Conservation (phyloP, 2,888 invertebrate genomes). For the Steinernema hermaphroditum region DNA sequence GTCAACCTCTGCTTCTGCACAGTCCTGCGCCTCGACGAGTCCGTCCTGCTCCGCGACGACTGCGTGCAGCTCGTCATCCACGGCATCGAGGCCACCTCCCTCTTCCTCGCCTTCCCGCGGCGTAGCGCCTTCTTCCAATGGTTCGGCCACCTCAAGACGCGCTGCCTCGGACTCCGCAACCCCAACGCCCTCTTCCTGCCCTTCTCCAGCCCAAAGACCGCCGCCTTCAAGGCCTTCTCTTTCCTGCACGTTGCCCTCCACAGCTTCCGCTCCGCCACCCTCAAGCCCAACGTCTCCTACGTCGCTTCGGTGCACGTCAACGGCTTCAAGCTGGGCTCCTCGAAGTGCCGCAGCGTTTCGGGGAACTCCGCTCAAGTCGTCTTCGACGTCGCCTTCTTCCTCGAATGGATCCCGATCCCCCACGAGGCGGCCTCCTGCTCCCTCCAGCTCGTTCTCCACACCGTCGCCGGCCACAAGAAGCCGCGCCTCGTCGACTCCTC, state of each 20-base stretch:
- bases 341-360: not conserved
- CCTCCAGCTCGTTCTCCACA: not conserved
- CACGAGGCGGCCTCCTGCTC: not conserved
- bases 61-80: slow-evolving; percentile 27
- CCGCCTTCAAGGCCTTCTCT: not conserved
- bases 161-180: slow-evolving; percentile 13
- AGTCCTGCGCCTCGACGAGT: not conserved
- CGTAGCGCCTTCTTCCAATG: slow-evolving; percentile 27
- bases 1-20: slow-evolving; percentile 19
- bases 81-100: slow-evolving; percentile 14
- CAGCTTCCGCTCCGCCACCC: not conserved
- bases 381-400: slow-evolving; percentile 7
- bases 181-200: not conserved
- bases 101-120: slow-evolving; percentile 15
- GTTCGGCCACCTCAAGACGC: slow-evolving; percentile 21
- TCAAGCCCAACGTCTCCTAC: not conserved
- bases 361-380: not conserved
- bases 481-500: not conserved
- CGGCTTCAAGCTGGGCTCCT: slow-evolving; percentile 6
- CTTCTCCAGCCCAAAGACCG: not conserved
- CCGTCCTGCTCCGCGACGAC: slow-evolving; percentile 10
- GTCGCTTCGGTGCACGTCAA: not conserved
- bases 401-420: slow-evolving; percentile 26
- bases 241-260: not conserved
- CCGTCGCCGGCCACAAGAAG: not conserved